These are phyloP conservation scores for Scortum barcoo DNA, from an alignment of 2,113 vertebrate species.

Conservation along the genomic window DNA sequence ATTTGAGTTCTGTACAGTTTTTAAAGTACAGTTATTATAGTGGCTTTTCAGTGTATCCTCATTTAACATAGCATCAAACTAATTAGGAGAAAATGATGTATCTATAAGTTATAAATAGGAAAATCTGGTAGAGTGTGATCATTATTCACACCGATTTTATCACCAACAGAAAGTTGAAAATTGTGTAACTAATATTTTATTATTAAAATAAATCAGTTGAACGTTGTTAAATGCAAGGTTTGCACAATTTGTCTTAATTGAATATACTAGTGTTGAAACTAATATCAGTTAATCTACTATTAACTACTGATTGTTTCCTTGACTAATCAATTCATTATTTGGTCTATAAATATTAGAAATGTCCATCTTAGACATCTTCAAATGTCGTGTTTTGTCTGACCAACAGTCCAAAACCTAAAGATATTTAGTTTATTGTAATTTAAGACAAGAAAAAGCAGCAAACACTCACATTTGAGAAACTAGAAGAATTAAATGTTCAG, in stretches of 20 bases:
- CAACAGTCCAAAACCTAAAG: not conserved
- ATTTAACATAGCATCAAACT: not conserved
- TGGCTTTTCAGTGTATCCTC: not conserved
- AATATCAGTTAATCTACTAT: accelerated
- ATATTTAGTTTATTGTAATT: not conserved
- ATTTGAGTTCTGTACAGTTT: not conserved
- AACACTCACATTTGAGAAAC: not conserved
- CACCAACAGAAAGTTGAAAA: not conserved
- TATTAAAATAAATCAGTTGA: not conserved
- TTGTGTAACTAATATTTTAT: not conserved
- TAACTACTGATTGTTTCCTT: not conserved
- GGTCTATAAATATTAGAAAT: not conserved
- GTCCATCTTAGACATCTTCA: too few relatives aligned
- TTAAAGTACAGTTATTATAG: not conserved
- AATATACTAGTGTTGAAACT: not conserved
- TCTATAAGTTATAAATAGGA: not conserved
- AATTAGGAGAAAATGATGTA: not conserved
- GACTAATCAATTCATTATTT: not conserved
- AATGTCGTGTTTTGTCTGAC: not conserved
- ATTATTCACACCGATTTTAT: not conserved
- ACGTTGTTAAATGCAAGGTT: not conserved
- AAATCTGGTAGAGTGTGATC: not conserved
- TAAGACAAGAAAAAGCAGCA: not conserved
- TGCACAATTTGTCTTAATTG: not conserved
- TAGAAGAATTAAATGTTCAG: not conserved